Conservation (phyloP, 1,140 invertebrate genomes). For the Teleopsis dalmanni region DNA sequence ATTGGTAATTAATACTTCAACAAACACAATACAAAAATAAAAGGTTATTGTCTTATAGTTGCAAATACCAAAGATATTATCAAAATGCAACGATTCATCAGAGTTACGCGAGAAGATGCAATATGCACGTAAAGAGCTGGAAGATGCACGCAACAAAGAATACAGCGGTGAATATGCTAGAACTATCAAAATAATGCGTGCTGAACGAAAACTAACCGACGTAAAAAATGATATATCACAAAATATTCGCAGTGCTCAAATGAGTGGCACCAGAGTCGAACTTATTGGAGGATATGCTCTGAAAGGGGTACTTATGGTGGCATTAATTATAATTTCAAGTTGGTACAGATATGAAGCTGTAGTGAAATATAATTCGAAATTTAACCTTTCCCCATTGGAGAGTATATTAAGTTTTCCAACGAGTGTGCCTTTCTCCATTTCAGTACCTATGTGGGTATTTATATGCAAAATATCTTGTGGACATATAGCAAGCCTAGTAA, state of each 20-base stretch:
- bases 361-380: slow-evolving; percentile 25
- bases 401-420: slow-evolving; percentile 36
- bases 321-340: slow-evolving; percentile 24
- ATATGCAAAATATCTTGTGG: slow-evolving; percentile 36
- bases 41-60: not conserved
- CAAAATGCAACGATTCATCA: not conserved
- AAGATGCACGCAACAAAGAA: not conserved
- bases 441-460: slow-evolving; percentile 33
- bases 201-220: slow-evolving; percentile 24
- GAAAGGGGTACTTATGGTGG: slow-evolving; percentile 23
- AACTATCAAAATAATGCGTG: slow-evolving; percentile 33
- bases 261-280: slow-evolving; percentile 25
- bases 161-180: slow-evolving; percentile 24
- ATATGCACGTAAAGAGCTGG: slow-evolving; percentile 17
- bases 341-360: slow-evolving; percentile 28
- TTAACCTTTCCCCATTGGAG: slow-evolving; percentile 26
- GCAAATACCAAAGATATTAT: slow-evolving; percentile 5
- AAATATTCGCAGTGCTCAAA: slow-evolving; percentile 16
- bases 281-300: slow-evolving; percentile 24
- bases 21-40: not conserved
- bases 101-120: slow-evolving; percentile 22
- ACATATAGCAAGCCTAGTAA: slow-evolving; percentile 18
- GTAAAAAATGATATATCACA: slow-evolving; percentile 19
- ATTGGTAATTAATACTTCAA: slow-evolving; percentile 20
- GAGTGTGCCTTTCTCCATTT: slow-evolving; percentile 31